phyloP scores from a whole-genome alignment of 2,797 vertebrate genomes.

The Pangasius sanitwongsei region DNA sequence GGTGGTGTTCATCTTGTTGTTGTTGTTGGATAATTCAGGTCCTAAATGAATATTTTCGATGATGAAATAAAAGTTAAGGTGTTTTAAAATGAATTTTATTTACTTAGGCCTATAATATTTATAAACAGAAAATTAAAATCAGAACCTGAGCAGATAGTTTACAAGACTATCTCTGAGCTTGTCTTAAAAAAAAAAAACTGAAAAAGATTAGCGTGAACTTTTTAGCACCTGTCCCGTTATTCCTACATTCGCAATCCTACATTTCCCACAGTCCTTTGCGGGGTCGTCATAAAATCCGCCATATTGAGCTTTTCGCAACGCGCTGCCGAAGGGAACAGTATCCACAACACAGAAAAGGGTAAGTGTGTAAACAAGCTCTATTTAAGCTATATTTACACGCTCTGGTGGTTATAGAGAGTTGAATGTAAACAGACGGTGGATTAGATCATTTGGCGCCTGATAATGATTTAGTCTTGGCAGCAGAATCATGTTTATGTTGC shows the following conservation, averaged over 20 bases:
- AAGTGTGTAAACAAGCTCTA: slow-evolving; percentile 68
- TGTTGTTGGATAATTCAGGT: neutral
- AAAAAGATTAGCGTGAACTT: neutral
- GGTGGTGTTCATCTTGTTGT: neutral
- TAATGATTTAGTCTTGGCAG: neutral
- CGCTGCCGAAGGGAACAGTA: slow-evolving; percentile 49
- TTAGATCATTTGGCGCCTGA: neutral
- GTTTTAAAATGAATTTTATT: neutral
- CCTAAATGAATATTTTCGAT: neutral
- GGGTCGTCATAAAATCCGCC: slow-evolving; percentile 72
- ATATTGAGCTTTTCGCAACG: slow-evolving; percentile 82
- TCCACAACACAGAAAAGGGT: slow-evolving; percentile 72
- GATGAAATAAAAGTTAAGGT: neutral
- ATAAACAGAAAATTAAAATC: neutral
- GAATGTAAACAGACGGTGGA: neutral
- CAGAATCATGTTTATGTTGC: neutral
- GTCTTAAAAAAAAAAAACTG: neutral
- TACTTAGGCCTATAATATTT: neutral
- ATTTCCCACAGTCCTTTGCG: slow-evolving; percentile 82
- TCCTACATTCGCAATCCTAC: slow-evolving; percentile 53
- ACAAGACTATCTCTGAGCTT: neutral
- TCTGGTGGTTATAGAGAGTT: neutral
- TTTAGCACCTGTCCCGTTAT: neutral
- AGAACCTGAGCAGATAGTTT: neutral
- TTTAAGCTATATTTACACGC: slow-evolving; percentile 14